Conservation (phyloP, 2,113 vertebrate species). For the Chloebia gouldiae region DNA sequence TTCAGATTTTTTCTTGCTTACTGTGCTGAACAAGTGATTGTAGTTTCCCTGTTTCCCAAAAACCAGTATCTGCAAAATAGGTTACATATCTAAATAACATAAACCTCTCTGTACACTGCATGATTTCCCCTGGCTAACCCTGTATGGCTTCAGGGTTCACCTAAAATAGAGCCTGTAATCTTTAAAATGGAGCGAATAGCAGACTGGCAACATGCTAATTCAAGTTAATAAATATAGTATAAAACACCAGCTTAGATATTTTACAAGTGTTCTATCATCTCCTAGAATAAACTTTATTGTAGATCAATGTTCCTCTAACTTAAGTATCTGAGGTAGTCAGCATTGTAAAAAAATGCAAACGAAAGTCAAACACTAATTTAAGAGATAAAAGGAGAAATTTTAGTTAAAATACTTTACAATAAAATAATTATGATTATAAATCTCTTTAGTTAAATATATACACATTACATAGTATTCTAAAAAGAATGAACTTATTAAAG, state of each 20-base stretch:
- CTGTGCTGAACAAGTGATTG: neutral
- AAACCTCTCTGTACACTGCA: neutral
- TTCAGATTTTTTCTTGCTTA: neutral
- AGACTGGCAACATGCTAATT: neutral
- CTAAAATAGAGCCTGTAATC: neutral
- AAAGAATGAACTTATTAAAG: slow-evolving; percentile 74
- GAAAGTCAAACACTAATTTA: slow-evolving; percentile 71
- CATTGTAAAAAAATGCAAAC: slow-evolving; percentile 44
- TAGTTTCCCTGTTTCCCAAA: neutral
- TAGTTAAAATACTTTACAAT: slow-evolving; percentile 89
- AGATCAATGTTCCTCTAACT: neutral
- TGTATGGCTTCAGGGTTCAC: neutral
- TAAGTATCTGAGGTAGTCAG: slow-evolving; percentile 25
- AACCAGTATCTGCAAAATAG: neutral
- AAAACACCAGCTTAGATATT: neutral
- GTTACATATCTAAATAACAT: neutral
- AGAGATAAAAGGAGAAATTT: slow-evolving; percentile 75
- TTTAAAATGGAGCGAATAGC: neutral
- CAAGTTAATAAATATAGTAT: neutral
- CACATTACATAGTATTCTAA: slow-evolving; percentile 80
- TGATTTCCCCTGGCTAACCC: neutral
- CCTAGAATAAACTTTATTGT: neutral
- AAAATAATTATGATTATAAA: slow-evolving; percentile 90
- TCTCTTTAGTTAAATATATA: slow-evolving; percentile 90
- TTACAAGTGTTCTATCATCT: neutral